Conservation (phyloP, 2,888 invertebrate genomes). For the Eristalis tenax region DNA sequence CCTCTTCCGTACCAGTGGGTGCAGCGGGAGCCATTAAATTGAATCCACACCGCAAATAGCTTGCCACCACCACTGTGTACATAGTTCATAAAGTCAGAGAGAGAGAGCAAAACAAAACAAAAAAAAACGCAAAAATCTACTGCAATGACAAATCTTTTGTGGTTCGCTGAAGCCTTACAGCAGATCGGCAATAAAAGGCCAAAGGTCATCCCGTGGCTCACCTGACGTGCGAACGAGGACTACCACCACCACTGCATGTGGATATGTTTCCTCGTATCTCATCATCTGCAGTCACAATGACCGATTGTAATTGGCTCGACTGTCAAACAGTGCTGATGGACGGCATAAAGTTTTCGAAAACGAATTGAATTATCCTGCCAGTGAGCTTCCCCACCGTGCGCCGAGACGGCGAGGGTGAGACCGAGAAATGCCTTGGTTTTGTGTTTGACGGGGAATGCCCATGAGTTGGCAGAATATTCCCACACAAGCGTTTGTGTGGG, state of each 20-base stretch:
- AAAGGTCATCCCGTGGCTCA: slow-evolving; percentile 38
- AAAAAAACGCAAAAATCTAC: slow-evolving; percentile 30
- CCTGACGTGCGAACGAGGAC: slow-evolving; percentile 26
- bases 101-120: not conserved
- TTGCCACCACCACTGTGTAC: not conserved
- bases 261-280: slow-evolving; percentile 9
- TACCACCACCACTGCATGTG: not conserved
- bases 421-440: slow-evolving; percentile 48
- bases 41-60: slow-evolving; percentile 57
- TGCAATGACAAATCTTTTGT: slow-evolving; percentile 65
- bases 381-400: not conserved
- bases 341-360: slow-evolving; percentile 60
- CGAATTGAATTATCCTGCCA: slow-evolving; percentile 65
- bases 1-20: not conserved
- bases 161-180: not conserved
- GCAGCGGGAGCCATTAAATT: slow-evolving; percentile 44
- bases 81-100: slow-evolving; percentile 22
- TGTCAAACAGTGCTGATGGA: slow-evolving; percentile 66
- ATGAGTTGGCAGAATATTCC: slow-evolving; percentile 64
- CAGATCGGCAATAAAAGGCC: slow-evolving; percentile 4
- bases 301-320: slow-evolving; percentile 60
- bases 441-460: slow-evolving; percentile 42
- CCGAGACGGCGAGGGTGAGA: slow-evolving; percentile 52
- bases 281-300: slow-evolving; percentile 50
- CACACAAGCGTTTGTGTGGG: not conserved